These are phyloP conservation scores for Bagarius yarrelli DNA, from an alignment of 2,113 vertebrate genomes.

Conservation along the genomic window DNA sequence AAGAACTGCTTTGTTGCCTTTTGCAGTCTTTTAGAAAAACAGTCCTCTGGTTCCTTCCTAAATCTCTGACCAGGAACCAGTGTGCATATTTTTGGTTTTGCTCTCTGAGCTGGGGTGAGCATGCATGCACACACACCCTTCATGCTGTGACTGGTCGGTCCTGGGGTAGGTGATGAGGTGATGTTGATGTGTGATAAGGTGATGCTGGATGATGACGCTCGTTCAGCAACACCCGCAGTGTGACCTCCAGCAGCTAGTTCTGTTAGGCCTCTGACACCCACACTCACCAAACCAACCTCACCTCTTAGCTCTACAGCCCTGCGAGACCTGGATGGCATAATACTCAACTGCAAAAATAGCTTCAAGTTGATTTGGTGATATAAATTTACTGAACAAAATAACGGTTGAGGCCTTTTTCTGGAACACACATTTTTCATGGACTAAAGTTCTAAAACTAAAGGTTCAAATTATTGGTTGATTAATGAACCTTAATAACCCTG, in stretches of 20 bases:
- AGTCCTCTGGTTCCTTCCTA: not conserved
- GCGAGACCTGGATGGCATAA: not conserved
- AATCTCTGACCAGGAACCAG: slow-evolving; percentile 14
- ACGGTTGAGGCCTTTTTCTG: not conserved
- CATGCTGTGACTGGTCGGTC: slow-evolving; percentile 44
- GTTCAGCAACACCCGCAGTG: slow-evolving; percentile 42
- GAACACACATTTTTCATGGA: not conserved
- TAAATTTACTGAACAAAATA: not conserved
- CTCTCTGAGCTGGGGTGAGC: slow-evolving; percentile 39
- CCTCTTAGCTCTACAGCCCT: slow-evolving; percentile 5
- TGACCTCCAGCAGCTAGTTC: slow-evolving; percentile 39
- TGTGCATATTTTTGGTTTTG: slow-evolving; percentile 26
- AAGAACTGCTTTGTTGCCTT: slow-evolving; percentile 25
- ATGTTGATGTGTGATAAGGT: slow-evolving; percentile 40
- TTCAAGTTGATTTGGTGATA: not conserved
- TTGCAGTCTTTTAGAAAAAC: slow-evolving; percentile 24
- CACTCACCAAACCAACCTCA: slow-evolving; percentile 23
- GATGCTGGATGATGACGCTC: slow-evolving; percentile 39
- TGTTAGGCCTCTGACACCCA: slow-evolving; percentile 29
- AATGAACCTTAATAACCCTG: not conserved
- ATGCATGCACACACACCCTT: slow-evolving; percentile 44
- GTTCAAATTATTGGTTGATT: not conserved
- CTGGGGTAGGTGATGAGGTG: slow-evolving; percentile 46
- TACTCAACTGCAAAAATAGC: not conserved
- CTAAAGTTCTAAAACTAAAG: not conserved